Conservation (phyloP, 2,888 invertebrate genomes). For the Macrosiphum euphorbiae region DNA sequence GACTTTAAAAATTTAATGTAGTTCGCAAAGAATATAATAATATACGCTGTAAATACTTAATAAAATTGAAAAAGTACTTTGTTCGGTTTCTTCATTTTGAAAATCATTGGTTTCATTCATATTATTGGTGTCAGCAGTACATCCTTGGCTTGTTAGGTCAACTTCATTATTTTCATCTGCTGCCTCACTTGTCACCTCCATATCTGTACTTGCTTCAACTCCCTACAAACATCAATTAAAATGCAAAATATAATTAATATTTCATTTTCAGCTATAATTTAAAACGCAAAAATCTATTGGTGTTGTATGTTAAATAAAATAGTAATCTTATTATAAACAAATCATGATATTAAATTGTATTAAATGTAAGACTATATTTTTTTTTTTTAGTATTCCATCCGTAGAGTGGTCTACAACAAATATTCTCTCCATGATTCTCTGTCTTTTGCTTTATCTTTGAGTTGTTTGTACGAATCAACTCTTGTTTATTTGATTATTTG, state of each 20-base stretch:
- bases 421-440: too few species aligned
- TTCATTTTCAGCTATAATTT: neutral
- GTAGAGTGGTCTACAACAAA: too few species aligned
- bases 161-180: conserved; percentile 77
- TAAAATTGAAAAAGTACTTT: conserved; percentile 36
- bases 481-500: too few species aligned
- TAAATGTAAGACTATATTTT: too few species aligned
- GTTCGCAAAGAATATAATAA: neutral
- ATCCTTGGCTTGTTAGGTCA: conserved; percentile 69
- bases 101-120: conserved; percentile 61
- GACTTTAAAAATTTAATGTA: neutral
- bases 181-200: conserved; percentile 70
- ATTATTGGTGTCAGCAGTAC: conserved; percentile 60
- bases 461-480: too few species aligned
- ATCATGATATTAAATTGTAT: neutral
- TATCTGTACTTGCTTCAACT: conserved; percentile 73
- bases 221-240: conserved; percentile 69
- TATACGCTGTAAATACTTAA: neutral
- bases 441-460: too few species aligned
- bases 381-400: too few species aligned
- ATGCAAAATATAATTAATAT: neutral
- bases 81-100: conserved; percentile 59
- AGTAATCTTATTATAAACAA: neutral
- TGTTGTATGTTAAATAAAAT: neutral
- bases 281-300: neutral